Percentiles rank a stretch among this genome's conserved stretches.
Evolutionary conservation across 2,888 invertebrate species (phyloP).

Genomic region (Drosophila algonquin): DNA sequence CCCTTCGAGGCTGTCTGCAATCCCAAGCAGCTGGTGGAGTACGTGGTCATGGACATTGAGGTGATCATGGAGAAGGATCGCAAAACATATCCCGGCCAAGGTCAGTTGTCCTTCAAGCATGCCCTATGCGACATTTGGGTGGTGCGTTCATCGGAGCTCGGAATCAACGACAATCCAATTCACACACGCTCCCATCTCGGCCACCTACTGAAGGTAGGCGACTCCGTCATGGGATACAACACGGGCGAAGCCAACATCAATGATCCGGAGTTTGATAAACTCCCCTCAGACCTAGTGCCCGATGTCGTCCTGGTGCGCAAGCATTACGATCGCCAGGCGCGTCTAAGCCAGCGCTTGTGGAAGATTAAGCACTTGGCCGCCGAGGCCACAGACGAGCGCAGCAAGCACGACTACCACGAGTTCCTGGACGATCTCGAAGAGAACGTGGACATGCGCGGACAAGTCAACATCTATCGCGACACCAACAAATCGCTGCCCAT

Average conservation of each 20-base stretch:
- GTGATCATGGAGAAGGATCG: constrained; percentile 86
- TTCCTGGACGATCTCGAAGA: constrained; percentile 99
- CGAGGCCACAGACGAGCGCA: constrained; percentile 87
- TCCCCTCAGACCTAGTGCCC: constrained; percentile 89
- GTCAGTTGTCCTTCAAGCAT: constrained; percentile 93
- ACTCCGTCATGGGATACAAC: constrained; percentile 96
- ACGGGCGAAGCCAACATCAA: constrained; percentile 96
- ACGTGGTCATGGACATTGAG: constrained; percentile 97
- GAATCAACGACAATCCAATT: constrained; percentile 91
- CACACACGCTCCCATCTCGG: constrained; percentile 97
- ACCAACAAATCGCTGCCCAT: constrained; percentile 77
- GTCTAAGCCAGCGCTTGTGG: constrained; percentile 93
- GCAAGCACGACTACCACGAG: constrained; percentile 93
- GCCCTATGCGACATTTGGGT: constrained; percentile 97
- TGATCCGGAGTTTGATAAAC: constrained; percentile 93
- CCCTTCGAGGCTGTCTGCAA: constrained; percentile 95
- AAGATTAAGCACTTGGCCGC: constrained; percentile 94
- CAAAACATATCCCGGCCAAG: constrained; percentile 93
- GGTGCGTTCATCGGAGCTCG: constrained; percentile 93
- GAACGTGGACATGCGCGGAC: constrained; percentile 93
- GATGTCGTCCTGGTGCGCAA: constrained; percentile 98
- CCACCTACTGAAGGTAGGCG: constrained; percentile 95
- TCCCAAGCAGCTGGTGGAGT: constrained; percentile 95
- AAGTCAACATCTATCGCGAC: constrained; percentile 95
- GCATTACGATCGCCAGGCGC: constrained; percentile 89